Conservation (phyloP, 2,797 vertebrate genomes). For the Cetoscarus ocellatus region DNA sequence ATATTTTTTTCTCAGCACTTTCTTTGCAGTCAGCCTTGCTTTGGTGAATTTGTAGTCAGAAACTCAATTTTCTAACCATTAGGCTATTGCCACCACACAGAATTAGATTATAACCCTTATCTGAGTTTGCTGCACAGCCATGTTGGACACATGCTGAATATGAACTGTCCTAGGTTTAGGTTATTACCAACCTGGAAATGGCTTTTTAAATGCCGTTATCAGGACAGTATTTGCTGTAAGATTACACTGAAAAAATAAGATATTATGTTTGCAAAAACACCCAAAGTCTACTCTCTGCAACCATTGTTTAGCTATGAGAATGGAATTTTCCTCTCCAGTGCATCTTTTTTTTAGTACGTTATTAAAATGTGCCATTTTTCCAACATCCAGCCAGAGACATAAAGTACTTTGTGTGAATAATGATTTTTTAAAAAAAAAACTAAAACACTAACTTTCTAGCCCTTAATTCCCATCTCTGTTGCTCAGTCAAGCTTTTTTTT, state of each 20-base stretch:
- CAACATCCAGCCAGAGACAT: not conserved
- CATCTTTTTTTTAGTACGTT: not conserved
- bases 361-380: not conserved
- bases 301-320: not conserved
- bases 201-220: constrained; percentile 8
- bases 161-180: not conserved
- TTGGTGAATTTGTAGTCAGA: constrained; percentile 19
- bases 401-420: too few relatives aligned
- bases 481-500: constrained; percentile 3
- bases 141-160: not conserved
- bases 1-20: too few relatives aligned
- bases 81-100: not conserved
- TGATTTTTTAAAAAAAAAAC: too few relatives aligned
- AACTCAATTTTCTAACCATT: constrained; percentile 26
- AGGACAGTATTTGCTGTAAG: not conserved
- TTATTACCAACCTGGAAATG: constrained; percentile 6
- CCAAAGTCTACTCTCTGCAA: not conserved
- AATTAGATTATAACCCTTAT: constrained; percentile 30
- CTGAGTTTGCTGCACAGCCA: constrained; percentile 7
- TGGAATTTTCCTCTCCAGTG: not conserved
- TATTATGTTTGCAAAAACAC: not conserved
- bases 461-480: constrained; percentile 7
- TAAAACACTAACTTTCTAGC: not conserved
- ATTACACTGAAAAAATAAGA: not conserved
- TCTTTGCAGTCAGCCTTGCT: not conserved